Evolutionary conservation across 2,888 invertebrate species (phyloP).

Genomic region (Epirrhoe alternata): DNA sequence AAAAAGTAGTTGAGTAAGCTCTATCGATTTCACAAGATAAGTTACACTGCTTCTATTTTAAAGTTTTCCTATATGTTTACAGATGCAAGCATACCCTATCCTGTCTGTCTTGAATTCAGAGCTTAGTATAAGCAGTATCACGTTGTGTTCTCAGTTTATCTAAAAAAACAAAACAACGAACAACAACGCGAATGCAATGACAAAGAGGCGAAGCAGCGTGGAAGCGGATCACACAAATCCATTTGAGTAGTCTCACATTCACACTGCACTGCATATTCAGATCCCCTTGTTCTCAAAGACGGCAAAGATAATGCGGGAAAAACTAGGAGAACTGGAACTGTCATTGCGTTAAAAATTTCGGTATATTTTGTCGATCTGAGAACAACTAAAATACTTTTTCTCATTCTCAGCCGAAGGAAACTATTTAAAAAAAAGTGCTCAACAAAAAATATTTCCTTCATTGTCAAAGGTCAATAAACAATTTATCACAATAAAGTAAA

Average conservation of each 20-base stretch:
- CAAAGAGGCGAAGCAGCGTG: constrained; percentile 13
- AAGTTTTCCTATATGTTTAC: neutral
- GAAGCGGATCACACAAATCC: constrained; percentile 20
- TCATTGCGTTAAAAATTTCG: too few relatives aligned
- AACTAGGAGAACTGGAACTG: too few relatives aligned
- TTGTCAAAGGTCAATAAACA: too few relatives aligned
- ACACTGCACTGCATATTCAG: constrained; percentile 4
- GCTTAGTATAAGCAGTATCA: neutral
- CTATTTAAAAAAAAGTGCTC: too few relatives aligned
- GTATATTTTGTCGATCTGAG: too few relatives aligned
- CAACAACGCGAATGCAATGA: constrained; percentile 13
- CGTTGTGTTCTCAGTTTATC: constrained; percentile 1
- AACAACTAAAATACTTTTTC: too few relatives aligned
- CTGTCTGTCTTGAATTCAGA: neutral
- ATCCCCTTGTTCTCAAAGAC: neutral
- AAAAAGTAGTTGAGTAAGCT: too few relatives aligned
- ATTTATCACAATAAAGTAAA: too few relatives aligned
- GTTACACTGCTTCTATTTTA: too few relatives aligned
- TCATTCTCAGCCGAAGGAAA: too few relatives aligned
- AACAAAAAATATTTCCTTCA: too few relatives aligned
- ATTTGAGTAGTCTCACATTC: constrained; percentile 13
- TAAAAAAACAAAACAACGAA: constrained; percentile 9
- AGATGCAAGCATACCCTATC: neutral
- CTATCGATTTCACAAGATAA: too few relatives aligned
- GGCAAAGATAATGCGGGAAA: neutral